These are phyloP conservation scores for Nematolebias whitei DNA, from an alignment of 2,113 vertebrate genomes.

Conservation along the genomic window DNA sequence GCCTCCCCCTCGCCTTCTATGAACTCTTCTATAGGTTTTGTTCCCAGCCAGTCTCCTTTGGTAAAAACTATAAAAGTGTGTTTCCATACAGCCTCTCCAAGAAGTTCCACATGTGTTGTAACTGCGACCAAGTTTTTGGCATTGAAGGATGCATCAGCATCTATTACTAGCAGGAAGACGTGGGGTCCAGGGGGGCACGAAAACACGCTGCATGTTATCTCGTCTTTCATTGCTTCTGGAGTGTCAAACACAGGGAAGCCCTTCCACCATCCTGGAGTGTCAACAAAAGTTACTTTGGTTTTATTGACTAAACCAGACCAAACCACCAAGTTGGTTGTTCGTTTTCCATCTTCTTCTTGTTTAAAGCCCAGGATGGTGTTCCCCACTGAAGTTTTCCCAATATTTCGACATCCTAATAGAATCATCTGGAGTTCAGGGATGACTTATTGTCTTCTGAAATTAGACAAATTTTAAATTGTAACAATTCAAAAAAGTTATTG, in stretches of 20 bases:
- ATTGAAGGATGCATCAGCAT: constrained; percentile 50
- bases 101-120: constrained; percentile 50
- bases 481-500: not conserved
- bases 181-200: constrained; percentile 58
- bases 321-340: not conserved
- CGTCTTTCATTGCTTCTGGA: constrained; percentile 46
- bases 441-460: constrained; percentile 2
- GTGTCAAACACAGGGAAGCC: constrained; percentile 34
- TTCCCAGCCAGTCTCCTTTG: constrained; percentile 56
- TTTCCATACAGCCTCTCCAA: constrained; percentile 42
- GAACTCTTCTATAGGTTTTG: constrained; percentile 17
- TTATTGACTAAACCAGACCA: constrained; percentile 5
- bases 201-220: constrained; percentile 41
- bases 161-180: constrained; percentile 57
- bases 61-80: constrained; percentile 54
- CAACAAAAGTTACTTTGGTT: constrained; percentile 45
- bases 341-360: constrained; percentile 18
- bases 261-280: constrained; percentile 67
- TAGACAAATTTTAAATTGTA: constrained; percentile 1
- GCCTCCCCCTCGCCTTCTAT: constrained; percentile 27
- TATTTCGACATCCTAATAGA: constrained; percentile 45
- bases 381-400: constrained; percentile 52
- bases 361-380: constrained; percentile 49
- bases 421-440: constrained; percentile 43
- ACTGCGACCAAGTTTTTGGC: constrained; percentile 22